phyloP scores from a whole-genome alignment of 2,888 invertebrate genomes.

The Drosophila longiperda region DNA sequence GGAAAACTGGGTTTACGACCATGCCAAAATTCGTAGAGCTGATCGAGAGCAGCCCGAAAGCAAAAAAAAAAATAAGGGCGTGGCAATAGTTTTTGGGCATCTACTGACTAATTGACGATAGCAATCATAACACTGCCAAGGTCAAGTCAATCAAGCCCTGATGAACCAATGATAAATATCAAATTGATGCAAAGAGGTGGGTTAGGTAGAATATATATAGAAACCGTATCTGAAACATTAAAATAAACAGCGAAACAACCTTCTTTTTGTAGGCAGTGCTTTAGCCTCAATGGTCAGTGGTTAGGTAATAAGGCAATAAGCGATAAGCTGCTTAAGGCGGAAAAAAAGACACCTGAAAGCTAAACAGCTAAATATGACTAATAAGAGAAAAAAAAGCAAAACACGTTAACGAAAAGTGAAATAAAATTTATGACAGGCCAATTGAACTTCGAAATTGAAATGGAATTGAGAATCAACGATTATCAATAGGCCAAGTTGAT shows the following conservation, averaged over 20 bases:
- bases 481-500: not conserved
- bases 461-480: not conserved
- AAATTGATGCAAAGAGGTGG: not conserved
- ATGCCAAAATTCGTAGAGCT: slow-evolving; percentile 61
- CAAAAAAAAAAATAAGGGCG: slow-evolving; percentile 20
- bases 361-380: slow-evolving; percentile 16
- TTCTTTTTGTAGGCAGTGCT: slow-evolving; percentile 38
- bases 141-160: slow-evolving; percentile 13
- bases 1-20: slow-evolving; percentile 73
- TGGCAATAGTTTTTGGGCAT: slow-evolving; percentile 38
- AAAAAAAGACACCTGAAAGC: slow-evolving; percentile 27
- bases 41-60: slow-evolving; percentile 14
- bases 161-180: not conserved
- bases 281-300: slow-evolving; percentile 51
- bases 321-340: slow-evolving; percentile 73
- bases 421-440: slow-evolving; percentile 34
- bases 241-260: slow-evolving; percentile 8
- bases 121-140: slow-evolving; percentile 26
- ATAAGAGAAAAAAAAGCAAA: slow-evolving; percentile 18
- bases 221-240: no score
- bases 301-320: slow-evolving; percentile 66
- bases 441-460: not conserved
- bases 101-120: slow-evolving; percentile 38
- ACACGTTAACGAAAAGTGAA: slow-evolving; percentile 19
- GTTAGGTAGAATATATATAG: not conserved